Conservation (phyloP, 2,797 vertebrate genomes). For the Sebastes diploproa region DNA sequence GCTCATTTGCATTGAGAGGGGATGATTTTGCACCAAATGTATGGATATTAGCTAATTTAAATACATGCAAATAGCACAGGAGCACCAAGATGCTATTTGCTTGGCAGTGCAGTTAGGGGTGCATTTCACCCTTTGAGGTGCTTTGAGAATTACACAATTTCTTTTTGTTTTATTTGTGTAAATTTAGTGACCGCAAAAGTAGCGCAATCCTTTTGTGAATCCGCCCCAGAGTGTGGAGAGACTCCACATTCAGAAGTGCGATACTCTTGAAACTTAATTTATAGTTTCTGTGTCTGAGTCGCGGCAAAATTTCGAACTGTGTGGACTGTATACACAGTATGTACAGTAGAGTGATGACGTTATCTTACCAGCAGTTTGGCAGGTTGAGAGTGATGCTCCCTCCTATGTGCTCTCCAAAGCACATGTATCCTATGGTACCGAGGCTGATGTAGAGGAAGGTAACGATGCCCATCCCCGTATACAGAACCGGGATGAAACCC, state of each 20-base stretch:
- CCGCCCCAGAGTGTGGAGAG: too few species aligned
- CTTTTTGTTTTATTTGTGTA: too few species aligned
- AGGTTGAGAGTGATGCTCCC: conserved; percentile 96
- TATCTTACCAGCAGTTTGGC: conserved; percentile 93
- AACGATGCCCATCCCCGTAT: conserved; percentile 89
- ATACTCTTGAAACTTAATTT: too few species aligned
- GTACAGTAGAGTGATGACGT: too few species aligned
- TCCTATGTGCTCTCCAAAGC: conserved; percentile 85
- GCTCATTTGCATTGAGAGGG: background rate
- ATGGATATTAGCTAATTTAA: background rate
- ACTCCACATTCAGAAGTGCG: too few species aligned
- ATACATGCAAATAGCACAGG: background rate
- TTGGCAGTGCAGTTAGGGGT: too few species aligned
- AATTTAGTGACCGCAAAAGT: background rate
- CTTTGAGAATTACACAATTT: too few species aligned
- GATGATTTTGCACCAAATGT: background rate
- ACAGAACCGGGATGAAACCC: conserved; percentile 87
- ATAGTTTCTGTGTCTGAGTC: too few species aligned
- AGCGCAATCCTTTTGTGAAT: background rate
- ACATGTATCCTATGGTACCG: conserved; percentile 90
- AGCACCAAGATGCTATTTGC: too few species aligned
- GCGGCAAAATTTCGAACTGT: too few species aligned
- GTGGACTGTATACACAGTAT: too few species aligned
- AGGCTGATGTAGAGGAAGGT: conserved; percentile 91
- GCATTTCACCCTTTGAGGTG: too few species aligned